Conservation (phyloP, 1,140 invertebrate genomes). For the Drosophila pachea region DNA sequence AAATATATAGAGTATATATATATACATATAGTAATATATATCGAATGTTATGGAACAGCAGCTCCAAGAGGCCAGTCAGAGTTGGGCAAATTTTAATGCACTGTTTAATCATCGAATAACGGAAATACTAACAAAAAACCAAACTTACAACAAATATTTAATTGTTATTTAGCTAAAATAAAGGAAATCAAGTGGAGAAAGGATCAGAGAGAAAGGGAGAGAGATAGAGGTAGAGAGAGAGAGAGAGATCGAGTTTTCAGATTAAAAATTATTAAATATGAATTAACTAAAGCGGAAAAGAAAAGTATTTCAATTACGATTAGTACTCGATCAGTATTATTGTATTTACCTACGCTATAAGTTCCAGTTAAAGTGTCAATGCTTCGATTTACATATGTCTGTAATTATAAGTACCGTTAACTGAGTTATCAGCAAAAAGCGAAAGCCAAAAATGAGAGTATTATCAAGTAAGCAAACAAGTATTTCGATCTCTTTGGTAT, state of each 20-base stretch:
- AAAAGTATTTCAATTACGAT: constrained; percentile 34
- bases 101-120: constrained; percentile 79
- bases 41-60: constrained; percentile 61
- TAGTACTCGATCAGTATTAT: constrained; percentile 50
- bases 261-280: constrained; percentile 30
- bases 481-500: constrained; percentile 29
- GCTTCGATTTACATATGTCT: constrained; percentile 17
- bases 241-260: constrained; percentile 26
- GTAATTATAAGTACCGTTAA: constrained; percentile 18
- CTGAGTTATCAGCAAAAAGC: constrained; percentile 7
- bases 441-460: neutral
- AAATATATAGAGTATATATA: constrained; percentile 47
- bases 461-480: neutral
- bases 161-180: constrained; percentile 69
- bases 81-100: constrained; percentile 77
- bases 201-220: neutral
- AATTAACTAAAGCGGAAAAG: neutral
- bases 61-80: constrained; percentile 44
- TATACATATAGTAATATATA: constrained; percentile 44
- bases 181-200: constrained; percentile 18
- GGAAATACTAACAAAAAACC: constrained; percentile 23
- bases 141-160: constrained; percentile 49
- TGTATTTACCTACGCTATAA: constrained; percentile 41
- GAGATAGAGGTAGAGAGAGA: no score
- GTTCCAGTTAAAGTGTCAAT: constrained; percentile 54